phyloP scores from a whole-genome alignment of 1,140 invertebrate species.

The Polypedilum pembai region DNA sequence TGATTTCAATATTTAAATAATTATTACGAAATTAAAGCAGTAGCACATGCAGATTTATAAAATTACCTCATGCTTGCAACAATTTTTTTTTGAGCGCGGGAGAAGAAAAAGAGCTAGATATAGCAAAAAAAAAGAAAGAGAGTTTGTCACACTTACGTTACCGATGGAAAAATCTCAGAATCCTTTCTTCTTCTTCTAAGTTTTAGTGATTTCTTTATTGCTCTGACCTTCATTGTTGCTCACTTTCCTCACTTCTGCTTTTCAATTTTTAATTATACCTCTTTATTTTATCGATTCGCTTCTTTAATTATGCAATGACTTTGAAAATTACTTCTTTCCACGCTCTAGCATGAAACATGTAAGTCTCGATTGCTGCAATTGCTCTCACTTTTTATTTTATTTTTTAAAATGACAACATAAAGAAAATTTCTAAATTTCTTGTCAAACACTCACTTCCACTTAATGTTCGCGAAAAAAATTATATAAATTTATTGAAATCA shows the following conservation, averaged over 20 bases:
- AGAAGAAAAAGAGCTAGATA: constrained; percentile 11
- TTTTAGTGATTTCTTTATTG: constrained; percentile 22
- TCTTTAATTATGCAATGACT: neutral
- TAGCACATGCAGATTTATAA: neutral
- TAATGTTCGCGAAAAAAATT: neutral
- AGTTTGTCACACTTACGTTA: neutral
- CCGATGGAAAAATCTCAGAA: neutral
- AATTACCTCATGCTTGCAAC: neutral
- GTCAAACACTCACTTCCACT: neutral
- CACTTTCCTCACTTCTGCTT: neutral
- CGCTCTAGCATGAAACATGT: neutral
- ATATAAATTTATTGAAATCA: neutral
- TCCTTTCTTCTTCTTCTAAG: constrained; percentile 22
- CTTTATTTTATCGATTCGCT: neutral
- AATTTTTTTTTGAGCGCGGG: neutral
- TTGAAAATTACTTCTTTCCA: neutral
- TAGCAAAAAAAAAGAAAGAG: neutral
- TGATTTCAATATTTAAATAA: too few species aligned
- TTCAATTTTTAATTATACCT: neutral
- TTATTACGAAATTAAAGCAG: too few species aligned
- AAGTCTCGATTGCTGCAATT: neutral
- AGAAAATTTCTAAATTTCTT: too few species aligned
- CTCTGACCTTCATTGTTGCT: constrained; percentile 26
- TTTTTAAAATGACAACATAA: too few species aligned
- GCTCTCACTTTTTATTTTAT: neutral